A percentile compares a stretch with the other conserved stretches of the same genome.
Conservation (phyloP, 2,797 vertebrate species). For the Sebastes variabilis region DNA sequence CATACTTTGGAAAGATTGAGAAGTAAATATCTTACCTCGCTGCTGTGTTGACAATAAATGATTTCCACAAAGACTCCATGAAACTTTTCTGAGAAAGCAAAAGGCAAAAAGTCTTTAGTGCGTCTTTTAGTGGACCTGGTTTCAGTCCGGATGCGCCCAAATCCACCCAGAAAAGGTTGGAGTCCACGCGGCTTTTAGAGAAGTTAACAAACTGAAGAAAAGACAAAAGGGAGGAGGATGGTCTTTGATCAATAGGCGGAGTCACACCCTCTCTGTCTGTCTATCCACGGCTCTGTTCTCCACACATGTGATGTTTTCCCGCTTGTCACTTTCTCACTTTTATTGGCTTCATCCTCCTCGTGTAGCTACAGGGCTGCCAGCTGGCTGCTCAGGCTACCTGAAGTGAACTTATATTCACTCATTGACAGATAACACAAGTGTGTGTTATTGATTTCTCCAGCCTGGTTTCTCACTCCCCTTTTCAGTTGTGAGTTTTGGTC, state of each 20-base stretch:
- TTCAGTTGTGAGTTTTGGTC: background rate
- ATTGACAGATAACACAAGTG: background rate
- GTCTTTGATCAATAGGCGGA: conserved; percentile 81
- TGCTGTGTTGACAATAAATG: conserved; percentile 14
- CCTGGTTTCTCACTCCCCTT: background rate
- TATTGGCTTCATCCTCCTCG: conserved; percentile 25
- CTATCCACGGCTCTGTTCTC: conserved; percentile 39
- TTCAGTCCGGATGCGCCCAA: conserved; percentile 17
- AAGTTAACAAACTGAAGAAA: conserved; percentile 70
- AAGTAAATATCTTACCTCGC: conserved; percentile 61
- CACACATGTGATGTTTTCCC: conserved; percentile 47
- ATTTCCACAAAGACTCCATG: conserved; percentile 60
- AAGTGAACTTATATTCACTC: background rate
- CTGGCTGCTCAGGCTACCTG: background rate
- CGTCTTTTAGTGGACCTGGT: background rate
- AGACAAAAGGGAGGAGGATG: conserved; percentile 78
- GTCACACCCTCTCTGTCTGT: conserved; percentile 52
- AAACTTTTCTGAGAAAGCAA: conserved; percentile 22
- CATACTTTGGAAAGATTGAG: background rate
- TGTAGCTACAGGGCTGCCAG: background rate
- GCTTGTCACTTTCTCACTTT: conserved; percentile 36
- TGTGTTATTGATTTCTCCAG: background rate
- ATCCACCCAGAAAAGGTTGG: background rate
- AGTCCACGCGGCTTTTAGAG: conserved; percentile 61
- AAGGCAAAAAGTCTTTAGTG: background rate